A percentile compares a stretch with the other conserved stretches of the same genome.
phyloP scores from a whole-genome alignment of 2,888 invertebrate species.

The Zhuqinia jingwanae region DNA sequence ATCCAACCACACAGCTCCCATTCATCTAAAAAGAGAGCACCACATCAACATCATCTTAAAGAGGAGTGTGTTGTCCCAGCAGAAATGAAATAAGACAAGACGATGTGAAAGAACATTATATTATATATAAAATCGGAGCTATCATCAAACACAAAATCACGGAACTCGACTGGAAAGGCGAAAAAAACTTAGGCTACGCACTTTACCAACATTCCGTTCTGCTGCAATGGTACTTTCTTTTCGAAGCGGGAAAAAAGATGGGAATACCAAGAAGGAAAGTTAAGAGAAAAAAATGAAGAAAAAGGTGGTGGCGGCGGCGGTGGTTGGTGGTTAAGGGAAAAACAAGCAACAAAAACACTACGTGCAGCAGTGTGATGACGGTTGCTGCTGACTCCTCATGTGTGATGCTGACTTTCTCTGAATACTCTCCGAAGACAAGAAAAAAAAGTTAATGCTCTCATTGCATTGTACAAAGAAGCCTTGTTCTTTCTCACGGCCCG shows the following conservation, averaged over 20 bases:
- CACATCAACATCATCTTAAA: slow-evolving; percentile 22
- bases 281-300: slow-evolving; percentile 19
- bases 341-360: slow-evolving; percentile 28
- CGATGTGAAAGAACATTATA: slow-evolving; percentile 4
- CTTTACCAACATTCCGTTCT: too few species aligned
- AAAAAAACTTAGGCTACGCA: not conserved
- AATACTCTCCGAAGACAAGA: slow-evolving; percentile 57
- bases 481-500: slow-evolving; percentile 9
- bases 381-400: slow-evolving; percentile 58
- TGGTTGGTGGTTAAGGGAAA: slow-evolving; percentile 17
- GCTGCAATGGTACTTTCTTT: too few species aligned
- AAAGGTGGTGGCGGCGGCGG: slow-evolving; percentile 1
- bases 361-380: slow-evolving; percentile 15
- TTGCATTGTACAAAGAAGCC: slow-evolving; percentile 9
- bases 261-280: not conserved
- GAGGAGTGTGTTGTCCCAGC: slow-evolving; percentile 38
- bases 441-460: slow-evolving; percentile 40
- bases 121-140: slow-evolving; percentile 18
- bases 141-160: slow-evolving; percentile 30
- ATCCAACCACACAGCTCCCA: slow-evolving; percentile 33
- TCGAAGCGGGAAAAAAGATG: not conserved
- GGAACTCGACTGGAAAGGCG: too few species aligned
- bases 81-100: slow-evolving; percentile 47
- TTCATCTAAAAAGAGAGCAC: slow-evolving; percentile 23
- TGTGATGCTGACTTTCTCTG: slow-evolving; percentile 44